These are phyloP conservation scores for Cepaea hortensis DNA, from an alignment of 2,888 invertebrate species.

Conservation along the genomic window DNA sequence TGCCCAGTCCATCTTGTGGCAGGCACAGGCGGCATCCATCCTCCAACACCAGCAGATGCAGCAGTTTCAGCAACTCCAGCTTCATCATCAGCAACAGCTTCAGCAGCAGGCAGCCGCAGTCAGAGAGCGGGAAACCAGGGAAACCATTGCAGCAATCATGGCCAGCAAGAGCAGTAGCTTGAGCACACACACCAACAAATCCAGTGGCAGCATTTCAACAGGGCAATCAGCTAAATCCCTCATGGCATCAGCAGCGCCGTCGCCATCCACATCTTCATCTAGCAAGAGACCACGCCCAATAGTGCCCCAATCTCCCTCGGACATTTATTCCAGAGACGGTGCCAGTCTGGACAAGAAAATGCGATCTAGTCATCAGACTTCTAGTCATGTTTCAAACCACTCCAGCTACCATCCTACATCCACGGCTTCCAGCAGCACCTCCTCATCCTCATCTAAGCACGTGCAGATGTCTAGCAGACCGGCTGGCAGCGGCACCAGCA, in stretches of 20 bases:
- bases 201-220: constrained; percentile 49
- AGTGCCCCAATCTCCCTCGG: constrained; percentile 24
- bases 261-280: constrained; percentile 9
- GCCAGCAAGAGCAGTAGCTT: constrained; percentile 45
- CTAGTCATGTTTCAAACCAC: constrained; percentile 44
- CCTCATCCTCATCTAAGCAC: constrained; percentile 39
- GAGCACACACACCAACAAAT: constrained; percentile 29
- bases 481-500: constrained; percentile 35
- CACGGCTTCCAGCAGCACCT: constrained; percentile 26
- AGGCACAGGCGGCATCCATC: constrained; percentile 47
- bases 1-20: constrained; percentile 40
- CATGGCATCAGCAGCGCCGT: constrained; percentile 28
- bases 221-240: constrained; percentile 48
- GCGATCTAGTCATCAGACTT: constrained; percentile 41
- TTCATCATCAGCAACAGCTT: constrained; percentile 47
- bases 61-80: constrained; percentile 47
- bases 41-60: constrained; percentile 51
- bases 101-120: constrained; percentile 44
- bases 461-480: constrained; percentile 44
- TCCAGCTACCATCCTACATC: constrained; percentile 36
- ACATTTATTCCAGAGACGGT: constrained; percentile 39
- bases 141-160: constrained; percentile 49
- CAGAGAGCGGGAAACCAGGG: constrained; percentile 42
- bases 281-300: constrained; percentile 40
- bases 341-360: constrained; percentile 43